Conservation (phyloP, 2,113 vertebrate genomes). For the Otis tarda region DNA sequence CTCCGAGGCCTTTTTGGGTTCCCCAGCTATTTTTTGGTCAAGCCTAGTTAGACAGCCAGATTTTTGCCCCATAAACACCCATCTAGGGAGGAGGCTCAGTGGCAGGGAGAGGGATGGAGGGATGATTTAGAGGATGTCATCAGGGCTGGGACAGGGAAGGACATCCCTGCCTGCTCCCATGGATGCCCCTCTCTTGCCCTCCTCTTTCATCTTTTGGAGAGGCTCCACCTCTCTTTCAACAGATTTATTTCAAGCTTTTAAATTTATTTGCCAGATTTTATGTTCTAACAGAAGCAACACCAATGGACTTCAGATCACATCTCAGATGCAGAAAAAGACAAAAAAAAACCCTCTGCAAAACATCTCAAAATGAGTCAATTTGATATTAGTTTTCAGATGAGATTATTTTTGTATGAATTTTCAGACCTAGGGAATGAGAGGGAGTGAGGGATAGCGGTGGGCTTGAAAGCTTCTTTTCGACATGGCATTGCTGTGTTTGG, state of each 20-base stretch:
- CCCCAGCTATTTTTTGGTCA: background rate
- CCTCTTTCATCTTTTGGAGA: background rate
- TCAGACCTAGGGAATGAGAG: background rate
- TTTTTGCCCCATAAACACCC: background rate
- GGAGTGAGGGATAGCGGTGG: background rate
- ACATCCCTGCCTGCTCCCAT: background rate
- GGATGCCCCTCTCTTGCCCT: background rate
- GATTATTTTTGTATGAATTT: background rate
- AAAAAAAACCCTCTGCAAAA: background rate
- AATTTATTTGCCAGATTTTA: background rate
- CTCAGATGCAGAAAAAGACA: background rate
- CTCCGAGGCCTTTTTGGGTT: background rate
- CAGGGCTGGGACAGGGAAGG: rapidly evolving
- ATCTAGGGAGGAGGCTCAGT: background rate
- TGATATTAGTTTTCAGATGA: background rate
- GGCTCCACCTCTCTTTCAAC: background rate
- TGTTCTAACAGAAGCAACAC: background rate
- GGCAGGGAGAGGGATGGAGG: background rate
- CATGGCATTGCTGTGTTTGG: rapidly evolving
- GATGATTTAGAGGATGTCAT: background rate
- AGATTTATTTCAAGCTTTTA: background rate
- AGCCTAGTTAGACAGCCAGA: background rate
- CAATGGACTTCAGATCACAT: rapidly evolving
- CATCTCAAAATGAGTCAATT: background rate
- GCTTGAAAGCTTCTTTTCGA: background rate